Evolutionary conservation across 2,888 invertebrate species (phyloP).

Genomic region (Drepana falcataria): DNA sequence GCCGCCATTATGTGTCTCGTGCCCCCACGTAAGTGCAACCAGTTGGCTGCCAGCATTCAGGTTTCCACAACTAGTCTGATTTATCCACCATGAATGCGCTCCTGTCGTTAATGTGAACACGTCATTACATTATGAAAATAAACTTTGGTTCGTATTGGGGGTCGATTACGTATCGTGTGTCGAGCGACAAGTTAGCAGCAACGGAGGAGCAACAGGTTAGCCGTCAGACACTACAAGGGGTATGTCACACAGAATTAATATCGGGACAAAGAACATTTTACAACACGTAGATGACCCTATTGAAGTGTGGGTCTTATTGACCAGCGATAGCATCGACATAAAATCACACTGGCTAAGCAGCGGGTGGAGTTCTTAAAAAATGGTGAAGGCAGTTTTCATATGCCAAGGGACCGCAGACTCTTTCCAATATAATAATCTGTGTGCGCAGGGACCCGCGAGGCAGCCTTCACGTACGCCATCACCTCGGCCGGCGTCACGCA

Average conservation of each 20-base stretch:
- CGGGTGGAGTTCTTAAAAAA: no score
- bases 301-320: no score
- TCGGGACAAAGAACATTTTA: no score
- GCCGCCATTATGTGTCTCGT: neutral
- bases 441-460: constrained; percentile 93
- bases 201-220: neutral
- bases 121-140: neutral
- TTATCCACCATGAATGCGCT: neutral
- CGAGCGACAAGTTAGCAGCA: neutral
- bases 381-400: no score
- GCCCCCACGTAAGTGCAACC: neutral
- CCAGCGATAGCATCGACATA: no score
- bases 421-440: no score
- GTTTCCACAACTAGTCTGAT: neutral
- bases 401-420: no score
- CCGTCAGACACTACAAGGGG: no score
- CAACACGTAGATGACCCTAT: no score
- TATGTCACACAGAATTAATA: no score
- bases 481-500: constrained; percentile 95
- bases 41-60: neutral
- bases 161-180: neutral
- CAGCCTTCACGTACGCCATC: constrained; percentile 96
- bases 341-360: no score
- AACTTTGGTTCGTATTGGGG: neutral
- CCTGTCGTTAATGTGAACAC: neutral